phyloP scores from a whole-genome alignment of 2,113 vertebrate species.

The Ciconia maguari region DNA sequence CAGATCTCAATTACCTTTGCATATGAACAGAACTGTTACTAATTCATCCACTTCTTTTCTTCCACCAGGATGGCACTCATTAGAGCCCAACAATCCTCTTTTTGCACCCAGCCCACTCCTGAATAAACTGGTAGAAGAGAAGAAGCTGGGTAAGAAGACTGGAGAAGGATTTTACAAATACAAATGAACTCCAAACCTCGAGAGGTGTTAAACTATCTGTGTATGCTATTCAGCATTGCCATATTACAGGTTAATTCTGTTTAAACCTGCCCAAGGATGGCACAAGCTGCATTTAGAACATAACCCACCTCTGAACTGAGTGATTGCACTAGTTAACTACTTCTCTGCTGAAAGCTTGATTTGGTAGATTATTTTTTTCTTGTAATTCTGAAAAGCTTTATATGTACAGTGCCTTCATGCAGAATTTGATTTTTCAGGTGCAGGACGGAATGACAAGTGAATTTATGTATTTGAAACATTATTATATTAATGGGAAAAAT shows the following conservation, averaged over 20 bases:
- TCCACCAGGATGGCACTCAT: slow-evolving; percentile 84
- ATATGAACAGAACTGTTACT: not conserved
- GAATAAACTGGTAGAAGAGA: slow-evolving; percentile 88
- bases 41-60: not conserved
- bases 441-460: not conserved
- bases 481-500: not conserved
- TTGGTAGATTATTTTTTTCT: slow-evolving; percentile 9
- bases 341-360: slow-evolving; percentile 9
- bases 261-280: not conserved
- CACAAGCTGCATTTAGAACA: not conserved
- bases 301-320: slow-evolving; percentile 4
- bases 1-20: not conserved
- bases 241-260: not conserved
- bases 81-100: slow-evolving; percentile 82
- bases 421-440: slow-evolving; percentile 3
- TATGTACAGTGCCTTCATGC: slow-evolving; percentile 71
- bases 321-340: not conserved
- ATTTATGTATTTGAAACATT: not conserved
- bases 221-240: not conserved
- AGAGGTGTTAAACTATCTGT: not conserved
- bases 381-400: slow-evolving; percentile 56
- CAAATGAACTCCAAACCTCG: slow-evolving; percentile 70
- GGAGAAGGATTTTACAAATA: slow-evolving; percentile 97
- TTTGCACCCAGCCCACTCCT: slow-evolving; percentile 81
- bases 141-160: slow-evolving; percentile 90